Evolutionary conservation across 1,140 invertebrate genomes (phyloP).

Genomic region (Drosophila trapezifrons): DNA sequence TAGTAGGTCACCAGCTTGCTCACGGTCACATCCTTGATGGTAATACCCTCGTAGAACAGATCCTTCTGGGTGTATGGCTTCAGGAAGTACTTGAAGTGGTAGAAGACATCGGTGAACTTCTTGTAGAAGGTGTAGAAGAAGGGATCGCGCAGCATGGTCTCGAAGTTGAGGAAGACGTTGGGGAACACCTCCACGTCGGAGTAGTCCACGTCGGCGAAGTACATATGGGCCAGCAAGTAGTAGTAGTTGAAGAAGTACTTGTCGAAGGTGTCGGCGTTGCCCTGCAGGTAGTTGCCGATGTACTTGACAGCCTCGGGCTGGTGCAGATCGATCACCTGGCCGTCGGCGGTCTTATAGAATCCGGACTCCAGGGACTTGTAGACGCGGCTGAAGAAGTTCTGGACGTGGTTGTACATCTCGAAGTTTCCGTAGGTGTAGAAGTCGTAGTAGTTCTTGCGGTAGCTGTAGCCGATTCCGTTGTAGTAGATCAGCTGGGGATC

Average conservation of each 20-base stretch:
- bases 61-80: constrained; percentile 87
- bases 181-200: constrained; percentile 70
- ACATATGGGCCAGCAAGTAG: constrained; percentile 84
- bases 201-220: constrained; percentile 81
- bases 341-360: constrained; percentile 84
- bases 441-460: constrained; percentile 84
- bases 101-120: constrained; percentile 85
- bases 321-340: constrained; percentile 85
- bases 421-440: constrained; percentile 69
- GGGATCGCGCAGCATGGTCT: constrained; percentile 88
- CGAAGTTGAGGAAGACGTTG: constrained; percentile 85
- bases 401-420: constrained; percentile 60
- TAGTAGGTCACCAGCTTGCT: constrained; percentile 89
- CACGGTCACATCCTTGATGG: constrained; percentile 87
- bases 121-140: constrained; percentile 88
- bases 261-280: constrained; percentile 88
- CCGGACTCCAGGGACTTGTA: constrained; percentile 87
- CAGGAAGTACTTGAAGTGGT: constrained; percentile 85
- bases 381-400: constrained; percentile 87
- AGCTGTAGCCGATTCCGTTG: constrained; percentile 88
- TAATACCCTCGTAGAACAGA: constrained; percentile 86
- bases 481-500: constrained; percentile 87
- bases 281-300: constrained; percentile 89
- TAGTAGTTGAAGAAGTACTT: constrained; percentile 86
- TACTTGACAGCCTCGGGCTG: constrained; percentile 86